Evolutionary conservation across 2,888 invertebrate genomes (phyloP).

Genomic region (Hoplodrina blanda): DNA sequence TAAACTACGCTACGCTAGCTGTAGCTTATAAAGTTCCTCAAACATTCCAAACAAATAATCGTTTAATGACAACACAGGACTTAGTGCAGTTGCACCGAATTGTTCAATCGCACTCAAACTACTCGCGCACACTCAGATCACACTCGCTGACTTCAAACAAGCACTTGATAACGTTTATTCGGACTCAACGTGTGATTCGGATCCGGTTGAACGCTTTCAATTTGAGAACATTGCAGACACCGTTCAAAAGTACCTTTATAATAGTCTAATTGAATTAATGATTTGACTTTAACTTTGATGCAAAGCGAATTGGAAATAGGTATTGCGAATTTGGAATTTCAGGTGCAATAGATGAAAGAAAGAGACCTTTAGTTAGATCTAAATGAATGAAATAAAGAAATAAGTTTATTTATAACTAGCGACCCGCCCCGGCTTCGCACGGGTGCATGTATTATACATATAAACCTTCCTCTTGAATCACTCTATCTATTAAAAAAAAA

Average conservation of each 20-base stretch:
- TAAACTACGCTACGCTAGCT: too few relatives aligned
- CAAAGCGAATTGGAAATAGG: neutral
- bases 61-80: neutral
- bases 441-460: too few relatives aligned
- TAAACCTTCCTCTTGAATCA: too few relatives aligned
- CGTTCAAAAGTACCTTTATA: too few relatives aligned
- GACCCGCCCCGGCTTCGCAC: too few relatives aligned
- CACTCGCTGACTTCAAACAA: conserved; percentile 21
- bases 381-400: too few relatives aligned
- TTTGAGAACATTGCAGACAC: neutral
- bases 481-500: too few relatives aligned
- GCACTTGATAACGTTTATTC: conserved; percentile 24
- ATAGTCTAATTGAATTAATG: too few relatives aligned
- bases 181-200: conserved; percentile 9
- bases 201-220: neutral
- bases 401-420: too few relatives aligned
- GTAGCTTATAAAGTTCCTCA: neutral
- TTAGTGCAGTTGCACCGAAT: conserved; percentile 1
- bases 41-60: neutral
- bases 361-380: too few relatives aligned
- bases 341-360: neutral
- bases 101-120: conserved; percentile 3
- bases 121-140: conserved; percentile 4
- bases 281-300: too few relatives aligned
- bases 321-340: too few relatives aligned